These are phyloP conservation scores for Neosilurus hyrtlii DNA, from an alignment of 2,797 vertebrate genomes.

Conservation along the genomic window DNA sequence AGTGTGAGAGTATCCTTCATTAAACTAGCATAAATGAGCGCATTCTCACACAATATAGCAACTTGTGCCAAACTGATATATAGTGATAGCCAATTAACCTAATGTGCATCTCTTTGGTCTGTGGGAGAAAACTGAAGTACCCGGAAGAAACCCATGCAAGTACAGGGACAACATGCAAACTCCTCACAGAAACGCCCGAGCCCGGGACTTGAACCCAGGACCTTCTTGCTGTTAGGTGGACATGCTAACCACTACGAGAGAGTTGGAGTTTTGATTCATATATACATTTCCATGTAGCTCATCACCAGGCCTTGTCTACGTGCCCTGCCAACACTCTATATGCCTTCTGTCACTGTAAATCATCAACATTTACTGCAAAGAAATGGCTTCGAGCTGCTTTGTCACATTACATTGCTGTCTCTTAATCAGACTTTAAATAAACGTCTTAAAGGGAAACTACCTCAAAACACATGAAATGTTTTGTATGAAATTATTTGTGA, in stretches of 20 bases:
- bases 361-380: not conserved
- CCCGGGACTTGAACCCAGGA: no score
- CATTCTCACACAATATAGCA: not conserved
- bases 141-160: no score
- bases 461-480: not conserved
- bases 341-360: constrained; percentile 5
- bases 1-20: constrained; percentile 31
- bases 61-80: no score
- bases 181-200: no score
- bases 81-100: no score
- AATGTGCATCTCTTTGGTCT: no score
- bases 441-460: not conserved
- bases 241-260: not conserved
- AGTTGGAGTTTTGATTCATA: not conserved
- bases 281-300: not conserved
- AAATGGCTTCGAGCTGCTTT: not conserved
- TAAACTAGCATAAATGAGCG: constrained; percentile 20
- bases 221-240: no score
- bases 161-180: no score
- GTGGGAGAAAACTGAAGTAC: no score
- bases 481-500: not conserved
- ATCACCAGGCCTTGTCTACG: not conserved
- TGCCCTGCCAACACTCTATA: constrained; percentile 2
- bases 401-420: not conserved
- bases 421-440: not conserved